Percentiles rank a stretch among this genome's conserved stretches.
Conservation (phyloP, 2,113 vertebrate genomes). For the Dermatemys mawii region DNA sequence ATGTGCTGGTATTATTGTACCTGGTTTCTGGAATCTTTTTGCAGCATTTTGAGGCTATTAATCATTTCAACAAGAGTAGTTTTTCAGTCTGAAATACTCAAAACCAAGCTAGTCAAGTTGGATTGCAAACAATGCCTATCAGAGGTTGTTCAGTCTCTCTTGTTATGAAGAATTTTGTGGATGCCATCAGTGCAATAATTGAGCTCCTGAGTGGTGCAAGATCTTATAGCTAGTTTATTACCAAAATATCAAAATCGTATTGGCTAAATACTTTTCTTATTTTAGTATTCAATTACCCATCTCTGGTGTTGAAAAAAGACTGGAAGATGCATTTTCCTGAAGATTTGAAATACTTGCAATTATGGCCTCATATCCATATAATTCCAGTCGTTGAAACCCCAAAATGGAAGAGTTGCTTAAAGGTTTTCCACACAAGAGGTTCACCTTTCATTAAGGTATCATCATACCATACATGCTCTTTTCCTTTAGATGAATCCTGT, state of each 20-base stretch:
- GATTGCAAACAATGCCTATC: fast-evolving
- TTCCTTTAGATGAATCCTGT: not conserved
- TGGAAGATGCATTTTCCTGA: fast-evolving
- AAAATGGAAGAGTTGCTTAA: not conserved
- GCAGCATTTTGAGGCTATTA: not conserved
- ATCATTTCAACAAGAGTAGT: not conserved
- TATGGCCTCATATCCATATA: not conserved
- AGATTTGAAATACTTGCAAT: fast-evolving
- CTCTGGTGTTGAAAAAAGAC: not conserved
- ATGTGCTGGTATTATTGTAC: not conserved
- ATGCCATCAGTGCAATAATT: not conserved
- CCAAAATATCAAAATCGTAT: not conserved
- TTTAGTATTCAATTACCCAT: not conserved
- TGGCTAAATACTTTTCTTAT: not conserved
- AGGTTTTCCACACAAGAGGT: not conserved
- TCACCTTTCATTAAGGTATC: not conserved
- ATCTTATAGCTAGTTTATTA: not conserved
- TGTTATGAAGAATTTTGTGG: not conserved
- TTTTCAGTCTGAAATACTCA: not conserved
- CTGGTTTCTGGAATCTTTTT: not conserved
- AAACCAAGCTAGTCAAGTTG: not conserved
- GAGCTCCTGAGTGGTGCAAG: not conserved
- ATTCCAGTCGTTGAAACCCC: not conserved
- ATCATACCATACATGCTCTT: fast-evolving
- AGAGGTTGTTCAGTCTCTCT: not conserved